Evolutionary conservation across 2,113 vertebrate genomes (phyloP).

Genomic region (Brienomyrus brachyistius): DNA sequence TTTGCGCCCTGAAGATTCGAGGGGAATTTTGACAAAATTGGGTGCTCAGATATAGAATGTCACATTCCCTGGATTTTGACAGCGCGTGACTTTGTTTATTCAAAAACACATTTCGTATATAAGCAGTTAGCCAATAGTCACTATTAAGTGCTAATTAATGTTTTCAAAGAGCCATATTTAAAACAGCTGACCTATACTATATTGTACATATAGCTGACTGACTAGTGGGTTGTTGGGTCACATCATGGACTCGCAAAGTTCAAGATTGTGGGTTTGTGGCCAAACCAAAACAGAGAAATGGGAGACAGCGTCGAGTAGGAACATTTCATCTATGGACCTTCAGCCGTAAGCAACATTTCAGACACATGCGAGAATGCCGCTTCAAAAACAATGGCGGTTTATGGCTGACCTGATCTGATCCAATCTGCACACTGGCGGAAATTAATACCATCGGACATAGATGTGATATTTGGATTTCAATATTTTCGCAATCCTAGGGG

Average conservation of each 20-base stretch:
- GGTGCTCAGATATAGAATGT: neutral
- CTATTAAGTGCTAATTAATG: neutral
- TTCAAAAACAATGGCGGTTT: neutral
- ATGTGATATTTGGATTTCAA: constrained; percentile 3
- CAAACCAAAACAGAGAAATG: neutral
- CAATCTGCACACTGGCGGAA: neutral
- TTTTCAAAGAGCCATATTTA: neutral
- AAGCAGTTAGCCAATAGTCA: neutral
- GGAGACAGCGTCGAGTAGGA: neutral
- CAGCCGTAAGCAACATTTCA: neutral
- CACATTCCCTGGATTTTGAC: neutral
- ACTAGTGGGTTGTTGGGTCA: neutral
- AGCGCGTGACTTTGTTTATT: neutral
- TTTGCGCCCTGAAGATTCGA: neutral
- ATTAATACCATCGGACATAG: neutral
- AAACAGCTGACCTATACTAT: neutral
- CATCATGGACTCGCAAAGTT: neutral
- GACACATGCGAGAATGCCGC: neutral
- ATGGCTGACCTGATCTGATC: neutral
- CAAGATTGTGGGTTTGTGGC: neutral
- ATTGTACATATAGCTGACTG: neutral
- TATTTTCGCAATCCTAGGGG: neutral
- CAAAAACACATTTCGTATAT: neutral
- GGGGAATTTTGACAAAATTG: neutral
- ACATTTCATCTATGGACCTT: neutral